Conservation (phyloP, 2,113 vertebrate genomes). For the Papio anubis region DNA sequence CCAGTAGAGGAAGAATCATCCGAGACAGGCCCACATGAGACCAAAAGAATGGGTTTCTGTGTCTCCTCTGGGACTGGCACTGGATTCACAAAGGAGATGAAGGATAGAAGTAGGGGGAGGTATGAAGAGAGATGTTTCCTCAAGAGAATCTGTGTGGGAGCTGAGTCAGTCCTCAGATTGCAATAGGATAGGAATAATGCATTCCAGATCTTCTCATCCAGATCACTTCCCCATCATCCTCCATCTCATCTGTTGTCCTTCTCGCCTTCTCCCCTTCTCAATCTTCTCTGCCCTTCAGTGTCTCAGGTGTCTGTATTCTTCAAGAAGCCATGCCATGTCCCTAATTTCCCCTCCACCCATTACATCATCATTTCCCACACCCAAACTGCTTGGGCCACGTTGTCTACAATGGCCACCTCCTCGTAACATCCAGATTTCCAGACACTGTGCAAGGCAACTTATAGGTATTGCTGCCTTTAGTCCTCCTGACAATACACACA, state of each 20-base stretch:
- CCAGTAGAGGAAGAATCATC: not conserved
- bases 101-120: not conserved
- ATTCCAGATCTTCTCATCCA: not conserved
- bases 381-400: not conserved
- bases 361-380: not conserved
- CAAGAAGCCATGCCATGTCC: not conserved
- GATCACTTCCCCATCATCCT: not conserved
- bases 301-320: not conserved
- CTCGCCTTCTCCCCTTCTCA: not conserved
- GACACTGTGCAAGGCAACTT: not conserved
- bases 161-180: not conserved
- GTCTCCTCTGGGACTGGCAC: not conserved
- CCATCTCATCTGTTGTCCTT: not conserved
- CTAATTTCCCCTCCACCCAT: not conserved
- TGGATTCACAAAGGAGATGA: not conserved
- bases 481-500: not conserved
- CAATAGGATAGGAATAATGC: not conserved
- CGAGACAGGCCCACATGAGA: not conserved
- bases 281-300: not conserved
- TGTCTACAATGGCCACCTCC: not conserved
- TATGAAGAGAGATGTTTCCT: constrained; percentile 5
- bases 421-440: not conserved
- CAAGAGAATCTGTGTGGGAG: not conserved
- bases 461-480: not conserved
- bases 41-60: not conserved